Evolutionary conservation across 2,797 vertebrate species (phyloP).

Genomic region (Syngnathus acus): DNA sequence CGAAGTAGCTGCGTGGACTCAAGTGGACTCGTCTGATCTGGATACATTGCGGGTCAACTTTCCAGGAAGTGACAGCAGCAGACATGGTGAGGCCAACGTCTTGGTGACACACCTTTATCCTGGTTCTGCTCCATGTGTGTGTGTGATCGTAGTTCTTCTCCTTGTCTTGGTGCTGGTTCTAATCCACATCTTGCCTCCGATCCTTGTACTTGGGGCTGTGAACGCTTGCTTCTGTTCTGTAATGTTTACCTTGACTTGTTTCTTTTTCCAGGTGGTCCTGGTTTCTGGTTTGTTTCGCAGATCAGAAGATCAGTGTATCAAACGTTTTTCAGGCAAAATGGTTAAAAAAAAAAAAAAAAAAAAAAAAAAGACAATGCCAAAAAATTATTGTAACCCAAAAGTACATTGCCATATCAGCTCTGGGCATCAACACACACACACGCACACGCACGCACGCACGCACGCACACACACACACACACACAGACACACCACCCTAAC

Average conservation of each 20-base stretch:
- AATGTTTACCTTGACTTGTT: not conserved
- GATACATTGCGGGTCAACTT: constrained; percentile 15
- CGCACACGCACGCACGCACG: not conserved
- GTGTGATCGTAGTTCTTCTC: not conserved
- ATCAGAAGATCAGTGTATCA: not conserved
- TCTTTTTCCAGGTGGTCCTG: not conserved
- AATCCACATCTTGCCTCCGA: too few species aligned
- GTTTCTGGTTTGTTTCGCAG: not conserved
- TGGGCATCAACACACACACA: not conserved
- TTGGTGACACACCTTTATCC: not conserved
- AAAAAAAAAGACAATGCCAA: not conserved
- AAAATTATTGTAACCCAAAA: not conserved
- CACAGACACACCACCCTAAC: not conserved
- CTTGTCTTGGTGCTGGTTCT: not conserved
- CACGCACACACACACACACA: not conserved
- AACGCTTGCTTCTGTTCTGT: not conserved
- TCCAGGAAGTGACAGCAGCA: constrained; percentile 45
- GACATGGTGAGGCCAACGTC: constrained; percentile 53
- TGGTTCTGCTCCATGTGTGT: not conserved
- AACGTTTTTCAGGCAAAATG: not conserved
- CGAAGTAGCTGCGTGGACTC: not conserved
- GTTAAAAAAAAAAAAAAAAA: not conserved
- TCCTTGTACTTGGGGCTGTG: not conserved
- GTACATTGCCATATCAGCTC: not conserved
- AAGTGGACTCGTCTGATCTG: not conserved